Conservation (phyloP, 2,797 vertebrate genomes). For the Knipowitschia caucasica region DNA sequence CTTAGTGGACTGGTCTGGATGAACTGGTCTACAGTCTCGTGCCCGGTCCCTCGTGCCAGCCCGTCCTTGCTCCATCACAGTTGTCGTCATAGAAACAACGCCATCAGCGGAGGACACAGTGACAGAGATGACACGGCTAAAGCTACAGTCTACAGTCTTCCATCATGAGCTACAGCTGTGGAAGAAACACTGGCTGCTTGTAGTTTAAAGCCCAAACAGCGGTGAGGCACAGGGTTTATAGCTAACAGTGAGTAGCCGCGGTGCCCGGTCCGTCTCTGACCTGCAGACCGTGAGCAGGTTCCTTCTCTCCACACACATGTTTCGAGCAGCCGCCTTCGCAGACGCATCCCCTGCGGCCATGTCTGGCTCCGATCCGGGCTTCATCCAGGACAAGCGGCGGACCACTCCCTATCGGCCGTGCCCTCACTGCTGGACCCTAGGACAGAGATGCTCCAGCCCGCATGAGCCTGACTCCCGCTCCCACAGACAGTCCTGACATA, state of each 20-base stretch:
- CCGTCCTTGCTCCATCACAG: conserved; percentile 70
- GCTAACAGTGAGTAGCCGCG: neutral
- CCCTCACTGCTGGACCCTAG: conserved; percentile 34
- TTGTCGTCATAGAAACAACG: conserved; percentile 79
- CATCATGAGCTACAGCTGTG: too few relatives aligned
- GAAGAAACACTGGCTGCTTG: neutral
- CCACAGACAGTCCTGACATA: too few relatives aligned
- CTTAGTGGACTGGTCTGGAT: conserved; percentile 22
- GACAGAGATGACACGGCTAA: conserved; percentile 51
- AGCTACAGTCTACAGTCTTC: too few relatives aligned
- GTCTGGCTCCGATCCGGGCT: conserved; percentile 77
- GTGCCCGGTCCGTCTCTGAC: conserved; percentile 54
- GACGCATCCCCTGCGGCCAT: conserved; percentile 85
- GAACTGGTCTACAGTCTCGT: conserved; percentile 26
- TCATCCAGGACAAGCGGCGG: conserved; percentile 75
- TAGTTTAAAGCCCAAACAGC: neutral
- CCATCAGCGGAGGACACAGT: conserved; percentile 48
- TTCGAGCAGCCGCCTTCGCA: conserved; percentile 83
- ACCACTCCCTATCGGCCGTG: conserved; percentile 59
- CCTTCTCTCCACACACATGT: conserved; percentile 86
- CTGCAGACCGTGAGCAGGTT: conserved; percentile 95
- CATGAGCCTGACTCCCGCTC: conserved; percentile 17
- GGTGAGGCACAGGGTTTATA: neutral
- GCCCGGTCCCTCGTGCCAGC: conserved; percentile 52
- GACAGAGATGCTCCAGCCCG: conserved; percentile 30